A percentile compares a stretch with the other conserved stretches of the same genome.
phyloP scores from a whole-genome alignment of 2,113 vertebrate species.

The Limnothrissa miodon region DNA sequence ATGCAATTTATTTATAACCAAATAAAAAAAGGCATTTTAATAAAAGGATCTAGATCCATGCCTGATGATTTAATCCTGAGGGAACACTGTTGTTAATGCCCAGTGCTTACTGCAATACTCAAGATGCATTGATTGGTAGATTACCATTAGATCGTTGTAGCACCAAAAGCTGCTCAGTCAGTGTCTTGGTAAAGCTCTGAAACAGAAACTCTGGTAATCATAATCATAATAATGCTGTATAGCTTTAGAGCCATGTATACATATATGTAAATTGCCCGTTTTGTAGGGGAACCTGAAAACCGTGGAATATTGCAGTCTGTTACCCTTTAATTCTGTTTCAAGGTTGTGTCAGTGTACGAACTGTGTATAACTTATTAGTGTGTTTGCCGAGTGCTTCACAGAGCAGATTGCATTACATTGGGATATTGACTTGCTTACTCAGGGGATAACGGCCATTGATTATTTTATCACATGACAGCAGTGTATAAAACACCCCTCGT shows the following conservation, averaged over 20 bases:
- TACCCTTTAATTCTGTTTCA: slow-evolving; percentile 11
- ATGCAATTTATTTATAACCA: no score
- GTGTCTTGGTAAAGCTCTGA: not conserved
- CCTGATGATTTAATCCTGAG: no score
- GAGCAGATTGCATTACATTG: slow-evolving; percentile 7
- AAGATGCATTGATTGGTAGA: slow-evolving; percentile 6
- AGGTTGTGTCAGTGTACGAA: not conserved
- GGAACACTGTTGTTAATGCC: no score
- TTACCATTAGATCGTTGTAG: not conserved
- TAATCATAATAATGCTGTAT: not conserved
- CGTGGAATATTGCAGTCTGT: not conserved
- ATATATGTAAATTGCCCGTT: not conserved
- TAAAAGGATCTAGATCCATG: no score
- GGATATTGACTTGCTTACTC: slow-evolving; percentile 36
- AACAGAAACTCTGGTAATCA: not conserved
- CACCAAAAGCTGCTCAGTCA: not conserved
- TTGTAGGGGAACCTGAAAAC: not conserved
- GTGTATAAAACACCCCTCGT: slow-evolving; percentile 27
- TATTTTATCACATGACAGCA: slow-evolving; percentile 14
- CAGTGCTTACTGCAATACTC: no score
- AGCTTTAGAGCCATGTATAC: not conserved
- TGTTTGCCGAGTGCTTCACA: slow-evolving; percentile 2
- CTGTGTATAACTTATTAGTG: not conserved
- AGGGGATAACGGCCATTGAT: slow-evolving; percentile 26
- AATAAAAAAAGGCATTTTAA: no score